Evolutionary conservation across 2,113 vertebrate species (phyloP).

Genomic region (Athene cunicularia): DNA sequence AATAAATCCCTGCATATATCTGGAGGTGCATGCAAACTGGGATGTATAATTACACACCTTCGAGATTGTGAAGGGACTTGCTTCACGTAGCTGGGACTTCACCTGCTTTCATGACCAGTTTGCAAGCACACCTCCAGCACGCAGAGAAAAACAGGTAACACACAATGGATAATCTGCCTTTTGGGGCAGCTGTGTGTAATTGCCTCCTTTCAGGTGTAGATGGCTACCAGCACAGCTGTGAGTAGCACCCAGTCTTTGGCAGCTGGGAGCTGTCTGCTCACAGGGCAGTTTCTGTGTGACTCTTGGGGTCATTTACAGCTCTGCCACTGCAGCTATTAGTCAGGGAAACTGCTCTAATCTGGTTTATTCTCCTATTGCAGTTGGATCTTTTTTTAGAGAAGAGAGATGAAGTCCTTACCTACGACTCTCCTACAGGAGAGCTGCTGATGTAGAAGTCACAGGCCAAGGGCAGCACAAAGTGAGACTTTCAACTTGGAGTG

Average conservation of each 20-base stretch:
- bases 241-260: background rate
- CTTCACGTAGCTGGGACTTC: background rate
- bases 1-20: background rate
- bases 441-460: background rate
- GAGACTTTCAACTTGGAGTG: background rate
- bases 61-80: background rate
- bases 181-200: background rate
- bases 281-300: rapidly evolving
- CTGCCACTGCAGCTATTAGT: background rate
- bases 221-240: background rate
- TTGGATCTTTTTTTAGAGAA: background rate
- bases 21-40: background rate
- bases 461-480: background rate
- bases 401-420: background rate
- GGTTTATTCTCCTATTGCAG: background rate
- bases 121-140: background rate
- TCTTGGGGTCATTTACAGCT: background rate
- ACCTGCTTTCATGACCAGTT: rapidly evolving
- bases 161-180: background rate
- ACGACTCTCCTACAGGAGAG: background rate
- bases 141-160: background rate
- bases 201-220: background rate
- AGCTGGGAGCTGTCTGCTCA: background rate
- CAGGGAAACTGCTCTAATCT: background rate
- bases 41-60: background rate